Evolutionary conservation across 2,888 invertebrate genomes (phyloP), one percentile per base, ranked within the genome.

Genomic region (Callinectes sapidus): DNA sequence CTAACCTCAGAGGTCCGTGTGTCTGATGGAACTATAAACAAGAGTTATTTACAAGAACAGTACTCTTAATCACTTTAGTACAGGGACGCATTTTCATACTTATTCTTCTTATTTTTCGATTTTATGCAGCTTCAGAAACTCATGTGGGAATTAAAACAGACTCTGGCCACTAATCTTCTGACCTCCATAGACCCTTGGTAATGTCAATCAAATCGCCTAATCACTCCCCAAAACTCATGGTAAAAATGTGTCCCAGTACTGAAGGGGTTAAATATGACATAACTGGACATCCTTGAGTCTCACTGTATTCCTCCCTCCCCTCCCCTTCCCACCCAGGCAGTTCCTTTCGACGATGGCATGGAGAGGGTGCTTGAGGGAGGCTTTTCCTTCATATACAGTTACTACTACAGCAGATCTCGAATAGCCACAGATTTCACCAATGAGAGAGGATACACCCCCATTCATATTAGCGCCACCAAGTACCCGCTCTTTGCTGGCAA

Each of bases 361-460:
- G 28, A 85, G 35, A 48, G 28, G 18, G 90, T 90, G 16, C 81
- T 90, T 28, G 16, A 81, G 23, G 90, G 85, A 13, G 90, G 55
- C 14, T 85, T 71, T 77, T 48, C 90, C 28, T 90, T 55, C 85
- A 55, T 90, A 54, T 85, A 85, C 90, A 90, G 55, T 54, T 54
- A 81, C 42, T 85, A 85, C 90, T 90, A 90, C 85, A 48, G 48
- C 35, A 81, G 85, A 32, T 28, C 85, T 8, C 32, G 81, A 54
- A 39, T 90, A 23, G 90, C 90, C 35, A 85, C 90, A 66, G 48
- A 39, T 23, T 90, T 54, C 85, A 90, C 90, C 2, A 85, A 90
- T 32, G 23, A 32, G 16, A 23, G 18, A 14, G 90, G 90, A 0
- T 90, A 90, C 85, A 90, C 90, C 1, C 90, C 90, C 18, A 55